A percentile compares a stretch with the other conserved stretches of the same genome.
phyloP scores from a whole-genome alignment of 2,888 invertebrate genomes.

The Lottia gigantea region DNA sequence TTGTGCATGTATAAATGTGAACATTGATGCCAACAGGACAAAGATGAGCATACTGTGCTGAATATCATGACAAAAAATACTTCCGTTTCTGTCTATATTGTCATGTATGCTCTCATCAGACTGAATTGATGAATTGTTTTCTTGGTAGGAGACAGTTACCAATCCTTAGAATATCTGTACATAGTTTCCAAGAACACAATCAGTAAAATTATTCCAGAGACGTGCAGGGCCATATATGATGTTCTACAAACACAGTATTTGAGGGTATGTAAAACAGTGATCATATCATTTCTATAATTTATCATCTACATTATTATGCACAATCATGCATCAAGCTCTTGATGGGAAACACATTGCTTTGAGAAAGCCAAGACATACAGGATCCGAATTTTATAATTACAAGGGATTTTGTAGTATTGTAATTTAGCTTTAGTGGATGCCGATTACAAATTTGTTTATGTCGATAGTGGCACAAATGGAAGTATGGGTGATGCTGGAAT shows the following conservation, averaged over 20 bases:
- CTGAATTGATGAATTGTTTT: neutral
- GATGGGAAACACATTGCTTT: no score
- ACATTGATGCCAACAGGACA: no score
- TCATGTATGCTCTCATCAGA: no score
- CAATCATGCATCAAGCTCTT: no score
- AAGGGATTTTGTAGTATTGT: neutral
- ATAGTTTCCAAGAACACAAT: neutral
- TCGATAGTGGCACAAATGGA: constrained; percentile 13
- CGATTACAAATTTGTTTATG: neutral
- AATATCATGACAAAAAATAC: no score
- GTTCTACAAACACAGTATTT: neutral
- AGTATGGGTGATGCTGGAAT: constrained; percentile 32
- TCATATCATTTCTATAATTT: no score
- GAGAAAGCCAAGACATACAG: neutral
- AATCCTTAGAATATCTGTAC: neutral
- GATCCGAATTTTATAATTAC: neutral
- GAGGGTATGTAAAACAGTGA: neutral
- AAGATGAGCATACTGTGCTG: no score
- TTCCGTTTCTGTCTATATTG: no score
- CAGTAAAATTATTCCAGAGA: neutral
- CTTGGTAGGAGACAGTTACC: neutral
- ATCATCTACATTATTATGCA: no score
- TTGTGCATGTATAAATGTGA: no score
- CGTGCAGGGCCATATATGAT: neutral
- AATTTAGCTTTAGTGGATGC: neutral